Conservation (phyloP, 1,140 invertebrate genomes). For the Muscidifurax raptorellus region DNA sequence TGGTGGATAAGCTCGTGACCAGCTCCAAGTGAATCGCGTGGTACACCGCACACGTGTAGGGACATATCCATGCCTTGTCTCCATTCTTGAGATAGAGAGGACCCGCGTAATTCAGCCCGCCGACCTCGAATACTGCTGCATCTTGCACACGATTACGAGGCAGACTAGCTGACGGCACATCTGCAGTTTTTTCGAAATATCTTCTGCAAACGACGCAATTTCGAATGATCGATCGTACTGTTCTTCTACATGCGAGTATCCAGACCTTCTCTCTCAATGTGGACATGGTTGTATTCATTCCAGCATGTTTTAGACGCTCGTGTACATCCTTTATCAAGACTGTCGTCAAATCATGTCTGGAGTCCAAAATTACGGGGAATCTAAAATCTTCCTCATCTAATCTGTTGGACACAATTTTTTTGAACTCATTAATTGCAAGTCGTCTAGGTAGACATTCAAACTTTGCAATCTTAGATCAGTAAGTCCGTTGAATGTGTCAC, state of each 20-base stretch:
- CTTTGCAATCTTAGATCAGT: not conserved
- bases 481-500: not conserved
- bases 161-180: slow-evolving; percentile 52
- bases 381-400: slow-evolving; percentile 52
- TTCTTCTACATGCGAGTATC: slow-evolving; percentile 53
- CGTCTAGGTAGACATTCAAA: not conserved
- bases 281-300: slow-evolving; percentile 53
- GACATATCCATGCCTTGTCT: slow-evolving; percentile 57
- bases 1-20: slow-evolving; percentile 53
- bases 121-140: slow-evolving; percentile 54
- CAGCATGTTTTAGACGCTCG: slow-evolving; percentile 53
- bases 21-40: slow-evolving; percentile 60
- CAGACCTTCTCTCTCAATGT: slow-evolving; percentile 56
- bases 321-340: slow-evolving; percentile 56
- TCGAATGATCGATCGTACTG: slow-evolving; percentile 56
- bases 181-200: slow-evolving; percentile 55
- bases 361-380: slow-evolving; percentile 59
- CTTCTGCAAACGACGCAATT: slow-evolving; percentile 60
- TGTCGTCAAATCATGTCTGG: slow-evolving; percentile 46
- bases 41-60: slow-evolving; percentile 61
- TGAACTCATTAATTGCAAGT: slow-evolving; percentile 54
- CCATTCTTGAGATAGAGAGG: slow-evolving; percentile 51
- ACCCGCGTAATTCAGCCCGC: slow-evolving; percentile 57
- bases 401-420: slow-evolving; percentile 56
- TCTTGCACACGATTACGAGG: slow-evolving; percentile 54